These are phyloP conservation scores for Aldrovandia affinis DNA, from an alignment of 2,797 vertebrate genomes.

Conservation along the genomic window DNA sequence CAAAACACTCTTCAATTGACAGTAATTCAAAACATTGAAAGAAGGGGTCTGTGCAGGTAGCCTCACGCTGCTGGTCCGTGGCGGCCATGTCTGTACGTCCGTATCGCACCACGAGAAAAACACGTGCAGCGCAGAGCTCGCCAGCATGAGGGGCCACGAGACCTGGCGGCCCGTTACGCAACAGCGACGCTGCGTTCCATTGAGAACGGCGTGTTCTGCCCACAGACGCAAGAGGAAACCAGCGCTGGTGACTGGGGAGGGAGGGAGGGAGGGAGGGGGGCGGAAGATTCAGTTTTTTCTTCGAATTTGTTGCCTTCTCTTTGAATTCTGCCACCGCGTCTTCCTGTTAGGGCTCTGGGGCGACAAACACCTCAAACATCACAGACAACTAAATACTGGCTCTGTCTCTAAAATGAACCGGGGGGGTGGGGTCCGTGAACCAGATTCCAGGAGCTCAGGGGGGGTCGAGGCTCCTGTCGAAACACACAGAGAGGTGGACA, in stretches of 20 bases:
- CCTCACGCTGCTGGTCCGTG: too few species aligned
- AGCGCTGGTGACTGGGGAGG: constrained; percentile 56
- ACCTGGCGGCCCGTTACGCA: constrained; percentile 50
- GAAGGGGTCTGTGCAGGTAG: too few species aligned
- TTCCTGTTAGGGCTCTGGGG: constrained; percentile 26
- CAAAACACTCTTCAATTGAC: too few species aligned
- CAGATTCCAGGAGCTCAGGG: neutral
- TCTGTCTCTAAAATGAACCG: neutral
- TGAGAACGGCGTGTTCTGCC: constrained; percentile 69
- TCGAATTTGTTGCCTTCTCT: constrained; percentile 60
- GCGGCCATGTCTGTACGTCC: too few species aligned
- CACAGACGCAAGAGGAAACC: constrained; percentile 74
- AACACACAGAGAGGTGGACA: neutral
- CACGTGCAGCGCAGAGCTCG: neutral
- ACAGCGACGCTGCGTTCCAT: constrained; percentile 45
- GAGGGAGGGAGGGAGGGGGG: constrained; percentile 14
- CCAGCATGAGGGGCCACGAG: too few species aligned
- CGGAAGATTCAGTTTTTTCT: constrained; percentile 79
- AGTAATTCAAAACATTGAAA: too few species aligned
- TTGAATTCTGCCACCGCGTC: constrained; percentile 46
- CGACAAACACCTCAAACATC: neutral
- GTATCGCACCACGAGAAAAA: too few species aligned
- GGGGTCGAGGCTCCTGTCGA: neutral
- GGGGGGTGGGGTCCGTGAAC: neutral
- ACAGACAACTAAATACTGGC: neutral